Conservation (phyloP, 1,140 invertebrate genomes). For the Diorhabda carinulata region DNA sequence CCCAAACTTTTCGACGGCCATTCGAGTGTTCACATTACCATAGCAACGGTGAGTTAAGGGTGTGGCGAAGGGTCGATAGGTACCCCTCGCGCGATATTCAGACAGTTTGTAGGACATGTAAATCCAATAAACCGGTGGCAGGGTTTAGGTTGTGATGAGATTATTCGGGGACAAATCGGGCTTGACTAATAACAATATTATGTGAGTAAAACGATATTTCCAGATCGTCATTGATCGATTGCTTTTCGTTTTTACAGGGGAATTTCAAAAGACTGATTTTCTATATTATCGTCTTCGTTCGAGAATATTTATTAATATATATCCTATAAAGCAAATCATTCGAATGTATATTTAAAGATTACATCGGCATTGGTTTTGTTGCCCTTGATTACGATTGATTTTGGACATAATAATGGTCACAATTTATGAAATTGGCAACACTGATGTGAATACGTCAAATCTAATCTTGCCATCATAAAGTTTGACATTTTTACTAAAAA, state of each 20-base stretch:
- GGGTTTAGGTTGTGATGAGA: slow-evolving; percentile 14
- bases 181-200: slow-evolving; percentile 18
- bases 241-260: neutral
- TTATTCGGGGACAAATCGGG: slow-evolving; percentile 16
- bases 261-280: too few relatives aligned
- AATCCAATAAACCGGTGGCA: slow-evolving; percentile 16
- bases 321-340: too few relatives aligned
- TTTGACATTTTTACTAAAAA: too few relatives aligned
- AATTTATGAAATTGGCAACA: too few relatives aligned
- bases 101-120: neutral
- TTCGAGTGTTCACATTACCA: slow-evolving; percentile 3
- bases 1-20: slow-evolving; percentile 8
- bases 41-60: slow-evolving; percentile 4
- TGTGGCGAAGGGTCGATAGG: neutral
- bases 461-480: too few relatives aligned
- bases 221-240: neutral
- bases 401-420: too few relatives aligned
- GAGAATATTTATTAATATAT: too few relatives aligned
- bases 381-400: too few relatives aligned
- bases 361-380: too few relatives aligned
- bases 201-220: slow-evolving; percentile 10
- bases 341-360: too few relatives aligned
- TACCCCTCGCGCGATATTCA: neutral
- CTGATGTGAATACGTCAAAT: too few relatives aligned
- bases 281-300: too few relatives aligned